A percentile compares a stretch with the other conserved stretches of the same genome.
Evolutionary conservation across 2,888 invertebrate species (phyloP).

Genomic region (Sarcophaga carnaria): DNA sequence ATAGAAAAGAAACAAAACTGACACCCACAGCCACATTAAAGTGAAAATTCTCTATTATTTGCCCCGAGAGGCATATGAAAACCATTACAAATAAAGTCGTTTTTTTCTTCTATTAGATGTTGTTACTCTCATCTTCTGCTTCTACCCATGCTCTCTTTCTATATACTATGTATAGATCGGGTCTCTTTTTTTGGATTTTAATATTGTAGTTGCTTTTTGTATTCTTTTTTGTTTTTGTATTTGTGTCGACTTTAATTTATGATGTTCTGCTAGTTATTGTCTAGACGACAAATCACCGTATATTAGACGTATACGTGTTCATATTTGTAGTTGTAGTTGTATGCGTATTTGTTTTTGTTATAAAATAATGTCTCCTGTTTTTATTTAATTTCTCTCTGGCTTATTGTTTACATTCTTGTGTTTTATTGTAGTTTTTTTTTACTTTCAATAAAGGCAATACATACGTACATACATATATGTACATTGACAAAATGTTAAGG

Average conservation of each 20-base stretch:
- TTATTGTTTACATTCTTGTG: neutral
- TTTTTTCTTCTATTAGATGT: slow-evolving; percentile 11
- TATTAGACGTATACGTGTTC: slow-evolving; percentile 1
- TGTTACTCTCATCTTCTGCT: too few relatives aligned
- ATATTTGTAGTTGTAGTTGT: neutral
- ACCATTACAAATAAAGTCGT: slow-evolving; percentile 10
- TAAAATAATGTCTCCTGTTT: slow-evolving; percentile 6
- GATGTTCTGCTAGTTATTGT: slow-evolving; percentile 38
- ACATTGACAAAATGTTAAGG: too few relatives aligned
- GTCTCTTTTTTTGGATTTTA: neutral
- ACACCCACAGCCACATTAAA: neutral
- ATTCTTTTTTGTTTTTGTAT: slow-evolving; percentile 6
- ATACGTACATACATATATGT: neutral
- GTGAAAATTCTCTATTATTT: slow-evolving; percentile 16
- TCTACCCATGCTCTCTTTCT: too few relatives aligned
- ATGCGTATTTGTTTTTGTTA: slow-evolving; percentile 16
- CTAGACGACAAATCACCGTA: slow-evolving; percentile 62
- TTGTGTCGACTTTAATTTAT: slow-evolving; percentile 50
- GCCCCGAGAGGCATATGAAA: neutral
- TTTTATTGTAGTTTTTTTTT: neutral
- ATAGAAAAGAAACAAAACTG: too few relatives aligned
- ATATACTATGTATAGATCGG: neutral
- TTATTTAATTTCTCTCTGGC: neutral
- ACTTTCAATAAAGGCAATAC: neutral
- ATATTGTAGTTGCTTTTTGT: neutral